Evolutionary conservation across 2,113 vertebrate species (phyloP).

Genomic region (Tragelaphus strepsiceros): DNA sequence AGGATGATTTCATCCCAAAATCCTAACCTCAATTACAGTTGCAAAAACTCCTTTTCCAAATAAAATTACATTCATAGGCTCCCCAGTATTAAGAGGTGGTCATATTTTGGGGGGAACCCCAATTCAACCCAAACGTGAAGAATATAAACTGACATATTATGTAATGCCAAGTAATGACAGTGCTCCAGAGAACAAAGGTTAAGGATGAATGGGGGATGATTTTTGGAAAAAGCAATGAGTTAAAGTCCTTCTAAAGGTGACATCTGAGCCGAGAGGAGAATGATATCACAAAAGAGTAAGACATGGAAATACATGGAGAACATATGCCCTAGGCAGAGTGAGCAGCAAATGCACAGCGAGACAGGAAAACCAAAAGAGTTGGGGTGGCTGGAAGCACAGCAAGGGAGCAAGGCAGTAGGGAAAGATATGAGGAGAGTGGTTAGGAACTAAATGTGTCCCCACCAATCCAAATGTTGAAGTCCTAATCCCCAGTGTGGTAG

Average conservation of each 20-base stretch:
- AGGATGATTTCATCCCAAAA: neutral
- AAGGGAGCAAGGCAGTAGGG: neutral
- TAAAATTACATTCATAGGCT: neutral
- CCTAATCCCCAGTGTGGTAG: neutral
- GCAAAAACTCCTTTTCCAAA: neutral
- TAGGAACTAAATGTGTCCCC: no score
- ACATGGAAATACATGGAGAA: neutral
- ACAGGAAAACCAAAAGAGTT: neutral
- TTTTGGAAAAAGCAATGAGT: neutral
- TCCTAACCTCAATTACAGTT: neutral
- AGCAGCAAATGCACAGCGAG: neutral
- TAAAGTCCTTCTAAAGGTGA: neutral
- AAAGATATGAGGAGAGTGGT: neutral
- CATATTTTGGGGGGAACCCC: neutral
- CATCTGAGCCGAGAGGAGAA: neutral
- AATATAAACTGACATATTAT: neutral
- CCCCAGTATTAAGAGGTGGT: neutral
- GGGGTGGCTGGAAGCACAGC: neutral
- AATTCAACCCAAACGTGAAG: neutral
- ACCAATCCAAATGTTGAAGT: neutral
- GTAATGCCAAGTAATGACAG: neutral
- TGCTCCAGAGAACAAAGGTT: neutral
- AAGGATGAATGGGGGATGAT: neutral
- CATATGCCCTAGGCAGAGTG: fast-evolving
- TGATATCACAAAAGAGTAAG: neutral